A percentile compares a stretch with the other conserved stretches of the same genome.
phyloP scores from a whole-genome alignment of 1,140 invertebrate species.

The Zaprionus gabonicus region DNA sequence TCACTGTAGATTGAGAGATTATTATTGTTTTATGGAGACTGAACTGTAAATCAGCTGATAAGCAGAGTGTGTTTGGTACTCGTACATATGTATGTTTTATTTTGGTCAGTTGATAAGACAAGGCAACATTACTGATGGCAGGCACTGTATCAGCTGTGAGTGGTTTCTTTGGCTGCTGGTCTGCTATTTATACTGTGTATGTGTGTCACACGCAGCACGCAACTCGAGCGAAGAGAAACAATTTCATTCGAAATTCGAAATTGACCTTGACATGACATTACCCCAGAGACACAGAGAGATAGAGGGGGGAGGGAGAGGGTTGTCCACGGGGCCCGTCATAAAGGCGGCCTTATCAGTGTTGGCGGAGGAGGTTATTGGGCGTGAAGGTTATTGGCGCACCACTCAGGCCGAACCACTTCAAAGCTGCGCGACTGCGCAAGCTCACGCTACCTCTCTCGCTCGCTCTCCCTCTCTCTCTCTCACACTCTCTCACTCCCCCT shows the following conservation, averaged over 20 bases:
- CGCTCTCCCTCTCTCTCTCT: not conserved
- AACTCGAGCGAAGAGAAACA: conserved; percentile 2
- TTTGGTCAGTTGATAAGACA: conserved; percentile 22
- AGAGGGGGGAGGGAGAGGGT: too few relatives aligned
- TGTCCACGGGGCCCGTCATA: too few relatives aligned
- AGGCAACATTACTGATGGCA: not conserved
- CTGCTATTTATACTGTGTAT: conserved; percentile 15
- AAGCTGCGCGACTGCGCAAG: not conserved
- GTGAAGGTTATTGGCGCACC: not conserved
- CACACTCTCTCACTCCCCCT: not conserved
- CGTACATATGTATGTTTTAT: not conserved
- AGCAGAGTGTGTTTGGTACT: not conserved
- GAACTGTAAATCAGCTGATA: conserved; percentile 9
- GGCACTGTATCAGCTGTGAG: conserved; percentile 33
- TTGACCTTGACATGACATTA: conserved; percentile 47
- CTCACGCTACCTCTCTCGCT: not conserved
- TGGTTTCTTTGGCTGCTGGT: conserved; percentile 1
- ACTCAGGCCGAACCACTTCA: conserved; percentile 9
- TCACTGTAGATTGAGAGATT: not conserved
- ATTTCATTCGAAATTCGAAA: not conserved
- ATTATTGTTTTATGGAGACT: conserved; percentile 1
- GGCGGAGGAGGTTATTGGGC: too few relatives aligned
- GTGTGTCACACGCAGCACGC: conserved; percentile 6
- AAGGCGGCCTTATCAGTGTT: too few relatives aligned
- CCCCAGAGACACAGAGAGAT: too few relatives aligned